Evolutionary conservation across 2,888 invertebrate genomes (phyloP).

Genomic region (Drosophila cognata): DNA sequence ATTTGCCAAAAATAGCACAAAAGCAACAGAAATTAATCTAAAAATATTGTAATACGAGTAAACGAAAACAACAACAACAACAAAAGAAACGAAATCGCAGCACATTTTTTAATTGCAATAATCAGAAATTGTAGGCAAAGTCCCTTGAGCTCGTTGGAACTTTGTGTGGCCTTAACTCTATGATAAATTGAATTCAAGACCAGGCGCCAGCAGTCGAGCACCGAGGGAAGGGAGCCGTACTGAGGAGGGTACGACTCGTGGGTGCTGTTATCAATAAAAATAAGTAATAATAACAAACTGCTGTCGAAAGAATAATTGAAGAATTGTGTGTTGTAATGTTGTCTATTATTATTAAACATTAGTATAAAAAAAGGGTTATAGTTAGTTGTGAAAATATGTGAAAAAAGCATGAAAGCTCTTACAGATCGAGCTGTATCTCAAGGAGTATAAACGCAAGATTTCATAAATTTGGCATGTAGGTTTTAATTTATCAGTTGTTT

Average conservation of each 20-base stretch:
- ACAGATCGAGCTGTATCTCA: neutral
- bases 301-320: slow-evolving; percentile 12
- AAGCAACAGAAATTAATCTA: slow-evolving; percentile 26
- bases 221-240: neutral
- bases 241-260: slow-evolving; percentile 7
- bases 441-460: no score
- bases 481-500: neutral
- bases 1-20: slow-evolving; percentile 54
- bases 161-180: slow-evolving; percentile 50
- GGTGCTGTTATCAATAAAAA: slow-evolving; percentile 61
- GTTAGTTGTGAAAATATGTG: neutral
- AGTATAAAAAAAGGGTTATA: neutral
- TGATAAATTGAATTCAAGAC: slow-evolving; percentile 65
- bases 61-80: neutral
- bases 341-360: slow-evolving; percentile 29
- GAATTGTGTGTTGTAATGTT: slow-evolving; percentile 40
- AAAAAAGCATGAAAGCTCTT: neutral
- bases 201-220: slow-evolving; percentile 23
- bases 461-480: neutral
- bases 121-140: slow-evolving; percentile 63
- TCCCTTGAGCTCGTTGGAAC: slow-evolving; percentile 51
- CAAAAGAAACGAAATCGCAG: slow-evolving; percentile 23
- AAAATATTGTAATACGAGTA: slow-evolving; percentile 20
- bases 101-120: slow-evolving; percentile 72
- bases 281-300: slow-evolving; percentile 38